Conservation (phyloP, 1,140 invertebrate genomes). For the Dolichoris vasculosae region DNA sequence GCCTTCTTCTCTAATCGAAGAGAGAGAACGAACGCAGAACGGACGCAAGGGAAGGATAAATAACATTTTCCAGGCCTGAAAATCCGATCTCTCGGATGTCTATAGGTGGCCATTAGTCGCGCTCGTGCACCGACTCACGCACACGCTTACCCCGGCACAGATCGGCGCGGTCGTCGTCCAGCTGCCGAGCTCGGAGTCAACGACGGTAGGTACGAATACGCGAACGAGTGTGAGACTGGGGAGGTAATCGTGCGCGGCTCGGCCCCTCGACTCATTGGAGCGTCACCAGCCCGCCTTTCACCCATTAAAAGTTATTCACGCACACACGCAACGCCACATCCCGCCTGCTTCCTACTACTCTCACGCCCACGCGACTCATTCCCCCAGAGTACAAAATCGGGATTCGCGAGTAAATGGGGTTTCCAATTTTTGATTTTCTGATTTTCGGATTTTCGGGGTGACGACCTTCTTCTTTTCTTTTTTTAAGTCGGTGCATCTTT, state of each 20-base stretch:
- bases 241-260: slow-evolving; percentile 45
- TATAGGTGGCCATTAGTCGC: neutral
- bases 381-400: neutral
- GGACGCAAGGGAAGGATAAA: too few relatives aligned
- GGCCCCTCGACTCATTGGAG: slow-evolving; percentile 71
- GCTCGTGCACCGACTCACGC: neutral
- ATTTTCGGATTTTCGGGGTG: too few relatives aligned
- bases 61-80: too few relatives aligned
- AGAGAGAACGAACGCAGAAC: too few relatives aligned
- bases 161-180: neutral
- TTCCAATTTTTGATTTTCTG: too few relatives aligned
- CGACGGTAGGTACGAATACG: too few relatives aligned
- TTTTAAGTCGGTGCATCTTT: too few relatives aligned
- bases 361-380: neutral
- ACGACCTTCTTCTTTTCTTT: too few relatives aligned
- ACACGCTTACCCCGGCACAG: too few relatives aligned
- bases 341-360: neutral
- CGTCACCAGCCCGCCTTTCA: slow-evolving; percentile 71
- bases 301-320: slow-evolving; percentile 68
- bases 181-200: neutral
- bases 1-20: too few relatives aligned
- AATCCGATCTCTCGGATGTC: neutral
- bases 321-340: slow-evolving; percentile 5
- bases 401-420: neutral
- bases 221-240: neutral